phyloP scores from a whole-genome alignment of 53 echinoderm and acorn worm species.

The Astropecten irregularis region DNA sequence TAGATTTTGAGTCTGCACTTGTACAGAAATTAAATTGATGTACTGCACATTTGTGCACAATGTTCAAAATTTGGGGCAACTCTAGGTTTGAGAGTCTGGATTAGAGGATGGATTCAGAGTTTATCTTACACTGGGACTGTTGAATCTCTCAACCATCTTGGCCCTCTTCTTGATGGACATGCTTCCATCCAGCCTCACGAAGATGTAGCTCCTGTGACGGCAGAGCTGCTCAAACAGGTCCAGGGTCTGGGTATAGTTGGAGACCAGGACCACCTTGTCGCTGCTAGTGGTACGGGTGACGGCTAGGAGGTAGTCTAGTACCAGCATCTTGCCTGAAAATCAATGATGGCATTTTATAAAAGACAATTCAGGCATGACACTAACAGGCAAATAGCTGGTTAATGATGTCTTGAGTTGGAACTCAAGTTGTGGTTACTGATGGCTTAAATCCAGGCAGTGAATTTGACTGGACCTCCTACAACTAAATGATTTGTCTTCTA shows the following conservation, averaged over 20 bases:
- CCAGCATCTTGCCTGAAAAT: conserved; percentile 95
- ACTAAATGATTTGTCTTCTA: too few species aligned
- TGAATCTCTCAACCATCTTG: conserved; percentile 93
- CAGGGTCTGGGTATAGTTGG: conserved; percentile 97
- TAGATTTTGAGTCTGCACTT: too few species aligned
- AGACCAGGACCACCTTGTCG: conserved; percentile 94
- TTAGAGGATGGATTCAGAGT: too few species aligned
- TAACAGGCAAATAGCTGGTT: too few species aligned
- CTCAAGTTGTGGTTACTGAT: too few species aligned
- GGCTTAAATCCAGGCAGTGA: too few species aligned
- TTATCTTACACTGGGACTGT: conserved; percentile 88
- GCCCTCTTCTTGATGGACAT: conserved; percentile 99
- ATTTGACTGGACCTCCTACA: too few species aligned
- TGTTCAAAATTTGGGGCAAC: too few species aligned
- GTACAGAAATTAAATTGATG: too few species aligned
- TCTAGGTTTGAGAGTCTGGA: too few species aligned
- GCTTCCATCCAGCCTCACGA: conserved; percentile 88
- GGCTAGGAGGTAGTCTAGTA: conserved; percentile 90
- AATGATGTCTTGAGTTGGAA: too few species aligned
- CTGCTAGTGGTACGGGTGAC: conserved; percentile 80
- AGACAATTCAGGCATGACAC: background rate
- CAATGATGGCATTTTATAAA: background rate
- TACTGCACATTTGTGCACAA: too few species aligned
- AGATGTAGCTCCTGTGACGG: conserved; percentile 79
- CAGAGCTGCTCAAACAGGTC: conserved; percentile 94